Percentiles rank a stretch among this genome's conserved stretches.
Evolutionary conservation across 30 jellyfish, hydroid and myxozoan genomes (phyloP).

Genomic region (Aurelia aurita): DNA sequence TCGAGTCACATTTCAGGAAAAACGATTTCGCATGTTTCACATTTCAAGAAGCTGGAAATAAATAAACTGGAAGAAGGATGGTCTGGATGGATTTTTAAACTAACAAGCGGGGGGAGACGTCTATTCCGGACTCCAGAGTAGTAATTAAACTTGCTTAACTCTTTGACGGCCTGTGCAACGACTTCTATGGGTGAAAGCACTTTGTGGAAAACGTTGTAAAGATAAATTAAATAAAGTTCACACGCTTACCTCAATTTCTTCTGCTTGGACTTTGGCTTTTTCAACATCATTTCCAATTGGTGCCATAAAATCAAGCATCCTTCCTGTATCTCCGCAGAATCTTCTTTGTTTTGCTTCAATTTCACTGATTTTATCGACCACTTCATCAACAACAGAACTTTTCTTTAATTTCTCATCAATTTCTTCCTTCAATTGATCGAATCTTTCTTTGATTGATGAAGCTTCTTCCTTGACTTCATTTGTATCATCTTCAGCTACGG

Average conservation of each 20-base stretch:
- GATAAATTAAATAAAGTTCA: too few species aligned
- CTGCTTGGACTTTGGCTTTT: slow-evolving; percentile 63
- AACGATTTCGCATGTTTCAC: too few species aligned
- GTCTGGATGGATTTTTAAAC: too few species aligned
- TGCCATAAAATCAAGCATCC: slow-evolving; percentile 56
- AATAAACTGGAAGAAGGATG: too few species aligned
- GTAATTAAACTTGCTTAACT: too few species aligned
- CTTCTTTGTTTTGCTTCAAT: slow-evolving; percentile 41
- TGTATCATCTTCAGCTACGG: slow-evolving; percentile 66
- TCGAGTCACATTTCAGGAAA: too few species aligned
- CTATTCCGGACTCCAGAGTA: too few species aligned
- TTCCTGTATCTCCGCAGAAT: slow-evolving; percentile 62
- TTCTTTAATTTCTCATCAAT: slow-evolving; percentile 47
- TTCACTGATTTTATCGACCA: slow-evolving; percentile 61
- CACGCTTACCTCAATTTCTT: slow-evolving; percentile 52
- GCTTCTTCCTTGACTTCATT: slow-evolving; percentile 66
- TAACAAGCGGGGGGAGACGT: too few species aligned
- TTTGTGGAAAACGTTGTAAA: too few species aligned
- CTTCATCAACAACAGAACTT: slow-evolving; percentile 27
- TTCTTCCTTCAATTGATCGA: slow-evolving; percentile 51
- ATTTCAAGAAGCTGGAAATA: too few species aligned
- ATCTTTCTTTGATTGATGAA: slow-evolving; percentile 53
- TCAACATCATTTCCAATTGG: slow-evolving; percentile 72
- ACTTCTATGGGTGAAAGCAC: too few species aligned
- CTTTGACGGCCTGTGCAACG: too few species aligned